Conservation (phyloP, 1,140 invertebrate genomes). For the Aphelenchoides fujianensis region DNA sequence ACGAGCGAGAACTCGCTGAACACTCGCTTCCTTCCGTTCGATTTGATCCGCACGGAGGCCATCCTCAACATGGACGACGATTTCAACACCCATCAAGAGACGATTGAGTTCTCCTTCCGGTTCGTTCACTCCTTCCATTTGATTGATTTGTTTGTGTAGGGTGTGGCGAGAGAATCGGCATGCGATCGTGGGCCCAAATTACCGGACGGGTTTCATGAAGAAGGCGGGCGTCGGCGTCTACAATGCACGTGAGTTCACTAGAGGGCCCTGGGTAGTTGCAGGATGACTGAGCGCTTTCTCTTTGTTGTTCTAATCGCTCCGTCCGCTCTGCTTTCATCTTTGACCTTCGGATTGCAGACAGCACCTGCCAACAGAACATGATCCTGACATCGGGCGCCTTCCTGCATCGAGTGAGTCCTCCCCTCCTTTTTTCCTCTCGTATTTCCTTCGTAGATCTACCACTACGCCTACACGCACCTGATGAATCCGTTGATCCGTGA, state of each 20-base stretch:
- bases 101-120: conserved; percentile 34
- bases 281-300: no score
- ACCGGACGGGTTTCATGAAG: conserved; percentile 23
- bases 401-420: conserved; percentile 28
- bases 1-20: conserved; percentile 18
- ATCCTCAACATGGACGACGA: conserved; percentile 96
- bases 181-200: conserved; percentile 35
- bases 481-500: conserved; percentile 86
- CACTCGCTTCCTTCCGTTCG: conserved; percentile 81
- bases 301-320: no score
- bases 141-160: conserved; percentile 28
- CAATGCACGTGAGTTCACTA: neutral
- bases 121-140: conserved; percentile 12
- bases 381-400: conserved; percentile 39
- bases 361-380: conserved; percentile 40
- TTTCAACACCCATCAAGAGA: conserved; percentile 30
- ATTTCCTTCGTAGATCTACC: neutral
- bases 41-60: conserved; percentile 92
- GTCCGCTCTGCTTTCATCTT: no score
- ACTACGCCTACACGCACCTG: conserved; percentile 78
- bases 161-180: conserved; percentile 40
- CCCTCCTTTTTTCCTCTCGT: neutral
- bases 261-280: no score
- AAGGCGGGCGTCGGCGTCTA: conserved; percentile 22
- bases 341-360: no score